These are phyloP conservation scores for Pipa parva DNA, from an alignment of 2,113 vertebrate species.

Conservation along the genomic window DNA sequence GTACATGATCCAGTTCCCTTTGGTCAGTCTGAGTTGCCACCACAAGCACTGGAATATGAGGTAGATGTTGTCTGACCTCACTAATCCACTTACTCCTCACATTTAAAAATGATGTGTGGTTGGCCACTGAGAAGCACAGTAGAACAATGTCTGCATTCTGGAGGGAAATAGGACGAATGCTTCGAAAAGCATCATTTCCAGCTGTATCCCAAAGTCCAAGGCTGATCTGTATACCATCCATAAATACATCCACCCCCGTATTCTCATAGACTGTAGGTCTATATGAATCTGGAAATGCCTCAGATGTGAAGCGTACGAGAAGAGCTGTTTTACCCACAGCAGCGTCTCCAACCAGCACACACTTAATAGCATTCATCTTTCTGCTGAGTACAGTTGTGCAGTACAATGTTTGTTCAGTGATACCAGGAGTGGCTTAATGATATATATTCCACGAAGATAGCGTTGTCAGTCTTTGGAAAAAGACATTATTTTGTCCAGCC, in stretches of 20 bases:
- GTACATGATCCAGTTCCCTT: constrained; percentile 72
- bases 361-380: constrained; percentile 82
- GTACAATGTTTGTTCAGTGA: neutral
- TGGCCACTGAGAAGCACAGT: constrained; percentile 92
- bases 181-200: constrained; percentile 81
- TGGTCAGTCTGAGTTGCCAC: constrained; percentile 94
- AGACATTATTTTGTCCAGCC: too few relatives aligned
- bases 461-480: neutral
- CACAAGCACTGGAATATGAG: constrained; percentile 80
- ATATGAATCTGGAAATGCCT: constrained; percentile 89
- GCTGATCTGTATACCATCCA: constrained; percentile 90
- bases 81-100: constrained; percentile 82
- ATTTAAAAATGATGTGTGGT: constrained; percentile 78
- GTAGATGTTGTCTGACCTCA: constrained; percentile 78
- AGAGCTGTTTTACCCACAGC: constrained; percentile 91
- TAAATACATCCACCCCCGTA: constrained; percentile 89
- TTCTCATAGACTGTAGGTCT: constrained; percentile 94
- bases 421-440: neutral
- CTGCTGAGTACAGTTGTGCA: neutral
- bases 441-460: neutral
- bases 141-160: constrained; percentile 90
- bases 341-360: constrained; percentile 88
- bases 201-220: constrained; percentile 95
- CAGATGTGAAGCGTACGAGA: constrained; percentile 89
- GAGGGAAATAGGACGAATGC: constrained; percentile 89